A percentile compares a stretch with the other conserved stretches of the same genome.
Conservation (phyloP, 2,113 vertebrate species). For the Rousettus leschenaultii region DNA sequence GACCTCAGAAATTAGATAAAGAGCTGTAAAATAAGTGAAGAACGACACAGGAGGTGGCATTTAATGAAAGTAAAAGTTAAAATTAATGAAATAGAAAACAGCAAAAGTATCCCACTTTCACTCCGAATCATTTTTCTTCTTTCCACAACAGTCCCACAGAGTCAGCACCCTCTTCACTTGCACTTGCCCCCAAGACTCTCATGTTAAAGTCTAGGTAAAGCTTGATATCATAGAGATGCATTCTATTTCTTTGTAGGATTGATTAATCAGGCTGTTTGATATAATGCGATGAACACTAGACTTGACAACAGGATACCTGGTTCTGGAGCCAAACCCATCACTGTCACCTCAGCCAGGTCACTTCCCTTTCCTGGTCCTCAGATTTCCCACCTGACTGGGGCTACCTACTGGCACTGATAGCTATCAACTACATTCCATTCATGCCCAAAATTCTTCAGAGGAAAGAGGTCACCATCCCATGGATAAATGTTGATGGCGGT, state of each 20-base stretch:
- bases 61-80: conserved; percentile 45
- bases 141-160: neutral
- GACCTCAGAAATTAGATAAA: neutral
- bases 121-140: neutral
- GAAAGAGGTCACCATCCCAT: neutral
- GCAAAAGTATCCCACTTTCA: neutral
- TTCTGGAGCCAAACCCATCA: neutral
- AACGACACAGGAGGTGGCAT: neutral
- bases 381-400: neutral
- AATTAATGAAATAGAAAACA: neutral
- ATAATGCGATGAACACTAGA: neutral
- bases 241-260: neutral
- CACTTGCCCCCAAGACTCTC: neutral
- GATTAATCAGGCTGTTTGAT: neutral
- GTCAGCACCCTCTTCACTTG: neutral
- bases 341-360: neutral
- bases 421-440: neutral
- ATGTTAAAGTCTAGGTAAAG: neutral
- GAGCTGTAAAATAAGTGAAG: conserved; percentile 33
- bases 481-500: neutral
- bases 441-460: neutral
- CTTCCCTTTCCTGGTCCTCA: neutral
- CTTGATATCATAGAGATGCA: neutral
- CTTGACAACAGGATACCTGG: neutral
- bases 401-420: neutral